Conservation (phyloP, 53 echinoderm and acorn worm genomes). For the Paracentrotus lividus region DNA sequence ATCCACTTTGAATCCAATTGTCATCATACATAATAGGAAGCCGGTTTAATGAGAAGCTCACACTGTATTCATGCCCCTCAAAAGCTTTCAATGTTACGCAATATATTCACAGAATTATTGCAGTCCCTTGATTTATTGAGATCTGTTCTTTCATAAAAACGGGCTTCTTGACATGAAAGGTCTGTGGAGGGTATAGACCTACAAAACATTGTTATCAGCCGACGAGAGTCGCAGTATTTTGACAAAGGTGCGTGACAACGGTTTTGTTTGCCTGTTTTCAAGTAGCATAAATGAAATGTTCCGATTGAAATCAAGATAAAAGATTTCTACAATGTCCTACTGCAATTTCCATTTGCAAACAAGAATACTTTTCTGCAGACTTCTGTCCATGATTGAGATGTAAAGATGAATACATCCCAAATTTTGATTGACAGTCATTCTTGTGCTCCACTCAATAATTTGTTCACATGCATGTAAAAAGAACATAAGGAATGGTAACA, state of each 20-base stretch:
- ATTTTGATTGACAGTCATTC: not conserved
- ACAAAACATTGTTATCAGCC: not conserved
- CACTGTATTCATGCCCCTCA: not conserved
- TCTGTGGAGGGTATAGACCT: not conserved
- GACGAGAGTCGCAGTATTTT: not conserved
- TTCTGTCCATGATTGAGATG: not conserved
- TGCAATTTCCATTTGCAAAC: slow-evolving; percentile 23
- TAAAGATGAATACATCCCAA: not conserved
- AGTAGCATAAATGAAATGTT: slow-evolving; percentile 2
- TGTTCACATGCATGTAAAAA: too few relatives aligned
- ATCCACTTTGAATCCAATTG: slow-evolving; percentile 17
- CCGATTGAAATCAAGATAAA: not conserved
- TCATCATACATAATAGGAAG: slow-evolving; percentile 6
- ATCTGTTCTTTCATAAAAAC: not conserved
- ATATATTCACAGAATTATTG: not conserved
- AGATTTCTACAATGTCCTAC: not conserved
- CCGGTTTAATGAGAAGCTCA: not conserved
- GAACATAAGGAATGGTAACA: too few relatives aligned
- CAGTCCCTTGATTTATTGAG: slow-evolving; percentile 9
- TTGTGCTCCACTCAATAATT: not conserved
- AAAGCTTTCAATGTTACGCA: slow-evolving; percentile 1
- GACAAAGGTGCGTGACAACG: not conserved
- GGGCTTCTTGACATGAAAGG: not conserved
- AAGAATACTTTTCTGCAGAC: not conserved
- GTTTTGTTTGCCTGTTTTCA: slow-evolving; percentile 40